Evolutionary conservation across 1,140 invertebrate species (phyloP).

Genomic region (Medauroidea extradentata): DNA sequence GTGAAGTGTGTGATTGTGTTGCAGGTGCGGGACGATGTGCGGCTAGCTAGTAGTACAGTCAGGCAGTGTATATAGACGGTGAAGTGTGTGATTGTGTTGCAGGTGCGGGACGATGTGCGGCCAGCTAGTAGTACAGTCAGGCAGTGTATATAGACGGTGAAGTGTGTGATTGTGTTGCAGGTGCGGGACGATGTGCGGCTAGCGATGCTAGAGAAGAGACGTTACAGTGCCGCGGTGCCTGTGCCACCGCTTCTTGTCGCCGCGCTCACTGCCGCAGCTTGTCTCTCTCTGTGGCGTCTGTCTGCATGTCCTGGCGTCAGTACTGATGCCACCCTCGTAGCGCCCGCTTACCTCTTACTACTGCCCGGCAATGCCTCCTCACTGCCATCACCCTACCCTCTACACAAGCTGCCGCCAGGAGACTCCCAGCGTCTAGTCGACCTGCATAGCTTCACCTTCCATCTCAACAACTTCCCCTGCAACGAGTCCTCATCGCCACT

Average conservation of each 20-base stretch:
- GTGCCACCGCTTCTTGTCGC: neutral
- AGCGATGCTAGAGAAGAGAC: conserved; percentile 11
- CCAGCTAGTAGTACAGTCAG: too few species aligned
- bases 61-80: too few species aligned
- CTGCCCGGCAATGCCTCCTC: conserved; percentile 10
- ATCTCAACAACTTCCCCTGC: conserved; percentile 51
- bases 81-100: too few species aligned
- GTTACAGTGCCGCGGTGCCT: neutral
- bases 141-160: too few species aligned
- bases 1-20: too few species aligned
- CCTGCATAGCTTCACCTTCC: conserved; percentile 53
- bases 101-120: too few species aligned
- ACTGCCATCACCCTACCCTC: conserved; percentile 20
- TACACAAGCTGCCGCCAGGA: conserved; percentile 35
- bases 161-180: neutral
- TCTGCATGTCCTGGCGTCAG: neutral
- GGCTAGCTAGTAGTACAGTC: too few species aligned
- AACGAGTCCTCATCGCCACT: conserved; percentile 42
- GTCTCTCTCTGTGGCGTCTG: conserved; percentile 7
- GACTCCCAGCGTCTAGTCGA: conserved; percentile 50
- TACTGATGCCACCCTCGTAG: neutral
- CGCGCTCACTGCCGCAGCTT: neutral
- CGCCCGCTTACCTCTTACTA: conserved; percentile 8
- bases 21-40: too few species aligned
- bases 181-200: neutral